These are phyloP conservation scores for Kryphioiulus occultus DNA, from an alignment of 2,888 invertebrate species.

Conservation along the genomic window DNA sequence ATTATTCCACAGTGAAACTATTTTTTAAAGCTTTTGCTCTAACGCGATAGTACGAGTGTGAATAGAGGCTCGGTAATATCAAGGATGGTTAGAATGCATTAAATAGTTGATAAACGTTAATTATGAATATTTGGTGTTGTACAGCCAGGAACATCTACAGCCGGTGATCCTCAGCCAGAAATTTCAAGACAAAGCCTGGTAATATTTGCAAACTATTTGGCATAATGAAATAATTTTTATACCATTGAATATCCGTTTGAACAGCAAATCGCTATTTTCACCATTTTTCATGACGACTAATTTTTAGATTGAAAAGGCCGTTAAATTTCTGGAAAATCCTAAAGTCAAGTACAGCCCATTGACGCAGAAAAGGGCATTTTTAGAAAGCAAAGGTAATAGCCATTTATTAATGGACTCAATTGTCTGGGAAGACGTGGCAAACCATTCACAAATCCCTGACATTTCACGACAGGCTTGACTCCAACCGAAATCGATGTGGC, in stretches of 20 bases:
- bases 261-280: neutral
- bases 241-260: too few relatives aligned
- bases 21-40: too few relatives aligned
- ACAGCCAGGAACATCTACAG: neutral
- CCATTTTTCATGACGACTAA: neutral
- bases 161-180: neutral
- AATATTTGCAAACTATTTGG: neutral
- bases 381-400: slow-evolving; percentile 46
- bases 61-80: too few relatives aligned
- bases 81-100: too few relatives aligned
- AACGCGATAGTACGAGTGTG: too few relatives aligned
- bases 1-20: too few relatives aligned
- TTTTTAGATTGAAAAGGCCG: slow-evolving; percentile 48
- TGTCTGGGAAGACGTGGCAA: too few relatives aligned
- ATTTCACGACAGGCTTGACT: slow-evolving; percentile 22
- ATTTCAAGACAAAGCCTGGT: slow-evolving; percentile 8
- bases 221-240: neutral
- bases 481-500: slow-evolving; percentile 43
- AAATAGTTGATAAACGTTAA: too few relatives aligned
- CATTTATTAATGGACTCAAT: too few relatives aligned
- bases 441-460: too few relatives aligned
- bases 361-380: slow-evolving; percentile 44
- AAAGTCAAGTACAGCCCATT: slow-evolving; percentile 48
- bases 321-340: slow-evolving; percentile 48
- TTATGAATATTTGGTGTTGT: neutral